Evolutionary conservation across 1,140 invertebrate genomes (phyloP).

Genomic region (Achroia grisella): DNA sequence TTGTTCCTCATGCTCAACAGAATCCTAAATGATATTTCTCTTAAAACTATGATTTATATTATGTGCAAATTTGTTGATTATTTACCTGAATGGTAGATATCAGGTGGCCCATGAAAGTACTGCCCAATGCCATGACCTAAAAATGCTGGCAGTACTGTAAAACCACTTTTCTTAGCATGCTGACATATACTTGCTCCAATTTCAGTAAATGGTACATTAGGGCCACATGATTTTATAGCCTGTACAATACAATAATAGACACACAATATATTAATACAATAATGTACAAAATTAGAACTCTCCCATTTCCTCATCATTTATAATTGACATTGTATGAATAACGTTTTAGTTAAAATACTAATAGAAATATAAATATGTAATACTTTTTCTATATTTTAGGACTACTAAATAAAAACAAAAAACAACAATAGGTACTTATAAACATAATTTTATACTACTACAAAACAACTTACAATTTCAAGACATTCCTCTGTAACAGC

Average conservation of each 20-base stretch:
- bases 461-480: slow-evolving; percentile 64
- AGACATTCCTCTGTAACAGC: slow-evolving; percentile 82
- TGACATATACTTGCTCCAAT: slow-evolving; percentile 84
- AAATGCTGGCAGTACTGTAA: slow-evolving; percentile 84
- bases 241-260: slow-evolving; percentile 18
- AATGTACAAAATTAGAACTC: neutral
- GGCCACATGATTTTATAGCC: slow-evolving; percentile 86
- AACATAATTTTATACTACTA: no score
- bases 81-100: slow-evolving; percentile 86
- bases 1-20: no score
- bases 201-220: slow-evolving; percentile 80
- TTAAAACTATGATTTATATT: no score
- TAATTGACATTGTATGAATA: no score
- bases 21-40: no score
- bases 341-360: no score
- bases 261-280: no score
- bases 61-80: neutral
- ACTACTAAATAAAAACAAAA: no score
- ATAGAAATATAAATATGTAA: no score
- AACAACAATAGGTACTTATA: no score
- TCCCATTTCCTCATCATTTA: no score
- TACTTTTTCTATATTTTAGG: no score
- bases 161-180: slow-evolving; percentile 77
- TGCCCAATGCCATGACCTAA: slow-evolving; percentile 94
- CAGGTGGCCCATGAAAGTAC: slow-evolving; percentile 94